phyloP scores from a whole-genome alignment of 2,888 invertebrate genomes.

The Digitonthophagus gazella region DNA sequence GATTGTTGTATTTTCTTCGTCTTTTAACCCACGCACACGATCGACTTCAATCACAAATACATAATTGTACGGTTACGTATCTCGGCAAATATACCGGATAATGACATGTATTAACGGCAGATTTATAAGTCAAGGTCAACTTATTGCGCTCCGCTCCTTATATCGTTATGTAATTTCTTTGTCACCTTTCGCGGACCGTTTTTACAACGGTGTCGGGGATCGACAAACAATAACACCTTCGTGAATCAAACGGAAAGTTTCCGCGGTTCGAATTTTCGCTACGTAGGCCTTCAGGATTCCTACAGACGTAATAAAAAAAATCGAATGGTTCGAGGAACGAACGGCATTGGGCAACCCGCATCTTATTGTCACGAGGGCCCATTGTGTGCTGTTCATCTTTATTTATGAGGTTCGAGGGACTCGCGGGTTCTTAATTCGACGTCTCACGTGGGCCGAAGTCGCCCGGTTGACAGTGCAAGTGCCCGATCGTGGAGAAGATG shows the following conservation, averaged over 20 bases:
- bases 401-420: not conserved
- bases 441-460: not conserved
- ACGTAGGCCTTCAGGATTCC: not conserved
- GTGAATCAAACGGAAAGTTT: no score
- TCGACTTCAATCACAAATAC: not conserved
- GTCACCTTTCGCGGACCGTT: not conserved
- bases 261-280: no score
- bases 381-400: not conserved
- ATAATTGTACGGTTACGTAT: not conserved
- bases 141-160: not conserved
- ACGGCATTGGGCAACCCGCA: not conserved
- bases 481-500: not conserved
- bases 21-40: not conserved
- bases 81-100: not conserved
- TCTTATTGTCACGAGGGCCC: not conserved
- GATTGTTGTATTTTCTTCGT: no score
- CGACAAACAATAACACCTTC: no score
- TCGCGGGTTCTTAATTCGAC: not conserved
- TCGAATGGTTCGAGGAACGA: not conserved
- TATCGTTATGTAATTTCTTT: not conserved
- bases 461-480: not conserved
- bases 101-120: not conserved
- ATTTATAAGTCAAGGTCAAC: not conserved
- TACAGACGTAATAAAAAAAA: not conserved
- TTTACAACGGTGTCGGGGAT: no score